phyloP scores from a whole-genome alignment of 2,888 invertebrate species.

The Orchestes rusci region DNA sequence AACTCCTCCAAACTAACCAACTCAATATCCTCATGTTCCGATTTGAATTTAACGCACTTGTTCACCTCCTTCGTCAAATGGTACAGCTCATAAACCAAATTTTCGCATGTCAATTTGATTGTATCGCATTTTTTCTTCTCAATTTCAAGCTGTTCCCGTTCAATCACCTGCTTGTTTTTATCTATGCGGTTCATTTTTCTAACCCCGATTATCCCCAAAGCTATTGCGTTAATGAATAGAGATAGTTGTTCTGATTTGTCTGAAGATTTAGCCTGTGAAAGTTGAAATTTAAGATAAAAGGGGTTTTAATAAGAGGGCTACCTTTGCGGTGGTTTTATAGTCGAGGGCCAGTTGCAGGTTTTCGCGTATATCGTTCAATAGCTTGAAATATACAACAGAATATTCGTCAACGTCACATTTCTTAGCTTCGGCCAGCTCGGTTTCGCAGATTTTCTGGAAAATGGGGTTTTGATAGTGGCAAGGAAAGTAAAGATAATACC shows the following conservation, averaged over 20 bases:
- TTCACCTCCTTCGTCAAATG: slow-evolving; percentile 92
- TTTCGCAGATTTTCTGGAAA: slow-evolving; percentile 57
- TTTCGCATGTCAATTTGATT: slow-evolving; percentile 84
- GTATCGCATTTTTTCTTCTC: slow-evolving; percentile 87
- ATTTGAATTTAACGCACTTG: slow-evolving; percentile 69
- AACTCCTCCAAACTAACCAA: slow-evolving; percentile 80
- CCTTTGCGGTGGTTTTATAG: slow-evolving; percentile 45
- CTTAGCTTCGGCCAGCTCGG: slow-evolving; percentile 68
- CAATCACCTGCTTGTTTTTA: slow-evolving; percentile 77
- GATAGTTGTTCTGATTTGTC: slow-evolving; percentile 44
- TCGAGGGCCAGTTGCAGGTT: slow-evolving; percentile 62
- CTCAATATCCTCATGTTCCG: slow-evolving; percentile 89
- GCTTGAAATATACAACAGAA: slow-evolving; percentile 57
- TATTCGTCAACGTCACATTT: slow-evolving; percentile 60
- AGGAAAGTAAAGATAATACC: slow-evolving; percentile 38
- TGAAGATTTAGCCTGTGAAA: neutral
- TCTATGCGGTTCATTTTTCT: slow-evolving; percentile 88
- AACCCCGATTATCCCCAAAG: slow-evolving; percentile 69
- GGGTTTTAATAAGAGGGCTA: slow-evolving; percentile 19
- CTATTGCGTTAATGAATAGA: slow-evolving; percentile 52
- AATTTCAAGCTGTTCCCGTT: slow-evolving; percentile 71
- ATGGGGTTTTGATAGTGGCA: neutral
- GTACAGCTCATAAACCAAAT: slow-evolving; percentile 87
- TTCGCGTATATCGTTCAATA: slow-evolving; percentile 63
- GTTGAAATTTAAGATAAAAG: slow-evolving; percentile 1